These are phyloP conservation scores for Chesias legatella DNA, from an alignment of 2,888 invertebrate genomes.

Conservation along the genomic window DNA sequence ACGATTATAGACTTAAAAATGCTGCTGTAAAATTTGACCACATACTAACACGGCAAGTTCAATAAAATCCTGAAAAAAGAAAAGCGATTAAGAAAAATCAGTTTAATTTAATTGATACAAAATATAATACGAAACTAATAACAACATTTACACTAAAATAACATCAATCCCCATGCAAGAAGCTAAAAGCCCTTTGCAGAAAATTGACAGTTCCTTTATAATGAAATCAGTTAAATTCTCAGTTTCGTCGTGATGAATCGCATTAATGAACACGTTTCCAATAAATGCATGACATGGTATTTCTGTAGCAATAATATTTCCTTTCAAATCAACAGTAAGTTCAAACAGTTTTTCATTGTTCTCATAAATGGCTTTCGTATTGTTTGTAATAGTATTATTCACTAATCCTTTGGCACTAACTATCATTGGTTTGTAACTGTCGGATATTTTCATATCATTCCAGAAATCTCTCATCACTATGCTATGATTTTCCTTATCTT, in stretches of 20 bases:
- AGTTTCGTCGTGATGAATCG: conserved; percentile 41
- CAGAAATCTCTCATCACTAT: conserved; percentile 14
- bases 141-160: conserved; percentile 52
- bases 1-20: no score
- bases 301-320: conserved; percentile 61
- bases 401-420: conserved; percentile 37
- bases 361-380: conserved; percentile 13
- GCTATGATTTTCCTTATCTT: conserved; percentile 6
- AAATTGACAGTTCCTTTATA: conserved; percentile 57
- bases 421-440: conserved; percentile 34
- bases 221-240: conserved; percentile 61
- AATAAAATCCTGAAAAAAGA: no score
- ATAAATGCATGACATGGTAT: conserved; percentile 67
- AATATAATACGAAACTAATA: conserved; percentile 16
- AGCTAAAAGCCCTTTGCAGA: conserved; percentile 68
- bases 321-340: conserved; percentile 62
- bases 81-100: conserved; percentile 10
- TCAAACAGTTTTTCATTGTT: conserved; percentile 28
- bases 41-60: no score
- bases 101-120: conserved; percentile 15
- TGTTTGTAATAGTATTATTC: conserved; percentile 8
- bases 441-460: conserved; percentile 11
- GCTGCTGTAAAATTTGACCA: no score
- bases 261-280: conserved; percentile 61
- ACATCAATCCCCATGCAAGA: conserved; percentile 67